Evolutionary conservation across 1,140 invertebrate species (phyloP).

Genomic region (Choristoneura fumiferana): DNA sequence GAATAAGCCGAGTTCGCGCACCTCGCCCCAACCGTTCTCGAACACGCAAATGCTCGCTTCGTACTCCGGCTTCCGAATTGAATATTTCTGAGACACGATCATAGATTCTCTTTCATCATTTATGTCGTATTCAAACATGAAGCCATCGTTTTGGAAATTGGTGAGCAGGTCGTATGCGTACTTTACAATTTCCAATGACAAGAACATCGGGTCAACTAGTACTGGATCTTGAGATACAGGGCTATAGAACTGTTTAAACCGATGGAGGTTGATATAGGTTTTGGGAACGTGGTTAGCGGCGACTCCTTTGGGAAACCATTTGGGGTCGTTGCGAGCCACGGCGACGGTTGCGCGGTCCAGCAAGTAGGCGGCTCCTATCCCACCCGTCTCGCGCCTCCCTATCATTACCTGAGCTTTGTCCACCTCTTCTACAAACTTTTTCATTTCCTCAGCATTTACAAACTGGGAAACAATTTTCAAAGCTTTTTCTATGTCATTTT

Average conservation of each 20-base stretch:
- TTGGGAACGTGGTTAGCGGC: not conserved
- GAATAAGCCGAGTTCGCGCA: not conserved
- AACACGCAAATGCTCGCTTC: slow-evolving; percentile 1
- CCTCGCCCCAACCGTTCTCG: not conserved
- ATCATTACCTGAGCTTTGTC: not conserved
- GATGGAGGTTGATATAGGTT: not conserved
- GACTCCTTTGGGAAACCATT: slow-evolving; percentile 2
- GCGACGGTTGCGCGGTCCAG: not conserved
- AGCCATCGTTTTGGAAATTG: not conserved
- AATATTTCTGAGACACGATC: not conserved
- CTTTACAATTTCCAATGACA: not conserved
- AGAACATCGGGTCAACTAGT: not conserved
- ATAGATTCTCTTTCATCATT: not conserved
- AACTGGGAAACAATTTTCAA: not conserved
- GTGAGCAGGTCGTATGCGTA: slow-evolving; percentile 4
- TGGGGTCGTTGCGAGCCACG: not conserved
- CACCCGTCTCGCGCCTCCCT: not conserved
- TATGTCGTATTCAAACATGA: slow-evolving; percentile 1
- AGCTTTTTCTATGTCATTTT: not conserved
- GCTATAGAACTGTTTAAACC: not conserved
- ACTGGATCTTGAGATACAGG: not conserved
- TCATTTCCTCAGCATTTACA: not conserved
- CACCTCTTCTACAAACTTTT: slow-evolving; percentile 1
- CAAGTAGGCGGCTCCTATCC: not conserved
- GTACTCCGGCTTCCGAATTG: not conserved